These are phyloP conservation scores for Rhimphoctona megacephalus DNA, from an alignment of 2,888 invertebrate species.

Conservation along the genomic window DNA sequence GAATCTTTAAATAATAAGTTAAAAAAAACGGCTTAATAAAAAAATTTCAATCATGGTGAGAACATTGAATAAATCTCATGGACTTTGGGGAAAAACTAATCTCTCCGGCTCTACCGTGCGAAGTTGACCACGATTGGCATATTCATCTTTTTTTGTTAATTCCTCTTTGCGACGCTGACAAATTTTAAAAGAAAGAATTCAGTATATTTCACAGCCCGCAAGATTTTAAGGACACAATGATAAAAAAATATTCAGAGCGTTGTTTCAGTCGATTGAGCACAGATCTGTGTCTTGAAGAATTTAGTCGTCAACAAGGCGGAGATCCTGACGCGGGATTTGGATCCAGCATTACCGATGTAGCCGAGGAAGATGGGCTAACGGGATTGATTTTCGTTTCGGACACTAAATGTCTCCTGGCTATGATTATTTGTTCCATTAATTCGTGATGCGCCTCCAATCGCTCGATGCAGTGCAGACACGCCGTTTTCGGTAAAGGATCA, in stretches of 20 bases:
- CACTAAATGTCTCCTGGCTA: conserved; percentile 81
- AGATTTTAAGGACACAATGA: conserved; percentile 45
- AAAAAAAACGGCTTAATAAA: background rate
- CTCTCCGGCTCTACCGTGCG: background rate
- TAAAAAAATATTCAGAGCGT: conserved; percentile 47
- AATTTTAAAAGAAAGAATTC: conserved; percentile 4
- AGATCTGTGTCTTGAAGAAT: conserved; percentile 25
- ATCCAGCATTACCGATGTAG: conserved; percentile 76
- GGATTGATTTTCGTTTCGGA: conserved; percentile 78
- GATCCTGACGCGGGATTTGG: conserved; percentile 76
- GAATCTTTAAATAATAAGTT: background rate
- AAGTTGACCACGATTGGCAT: conserved; percentile 8
- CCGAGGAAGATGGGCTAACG: conserved; percentile 76
- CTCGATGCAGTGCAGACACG: conserved; percentile 87
- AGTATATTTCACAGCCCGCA: conserved; percentile 29
- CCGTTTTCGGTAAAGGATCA: conserved; percentile 86
- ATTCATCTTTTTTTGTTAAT: background rate
- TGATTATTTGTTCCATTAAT: conserved; percentile 85
- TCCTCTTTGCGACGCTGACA: background rate
- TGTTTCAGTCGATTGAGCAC: conserved; percentile 60
- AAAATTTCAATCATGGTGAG: background rate
- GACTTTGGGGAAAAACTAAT: background rate
- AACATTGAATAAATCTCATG: conserved; percentile 5
- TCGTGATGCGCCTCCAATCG: conserved; percentile 86
- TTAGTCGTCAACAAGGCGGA: conserved; percentile 80